A percentile compares a stretch with the other conserved stretches of the same genome.
These are phyloP conservation scores for Lottia scabra DNA, from an alignment of 2,888 invertebrate species.

Conservation along the genomic window DNA sequence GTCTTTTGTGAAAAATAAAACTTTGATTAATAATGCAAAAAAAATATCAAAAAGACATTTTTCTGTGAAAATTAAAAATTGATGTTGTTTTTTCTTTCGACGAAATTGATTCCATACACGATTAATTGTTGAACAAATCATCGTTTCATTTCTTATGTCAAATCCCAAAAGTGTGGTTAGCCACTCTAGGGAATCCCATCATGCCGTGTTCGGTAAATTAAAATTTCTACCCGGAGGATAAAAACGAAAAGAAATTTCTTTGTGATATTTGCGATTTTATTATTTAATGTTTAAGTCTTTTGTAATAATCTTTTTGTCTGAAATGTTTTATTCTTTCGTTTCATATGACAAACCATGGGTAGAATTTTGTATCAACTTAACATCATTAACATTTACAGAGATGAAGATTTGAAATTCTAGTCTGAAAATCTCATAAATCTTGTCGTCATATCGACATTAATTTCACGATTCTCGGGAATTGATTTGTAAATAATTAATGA, in stretches of 20 bases:
- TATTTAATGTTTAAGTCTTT: not conserved
- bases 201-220: not conserved
- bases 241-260: not conserved
- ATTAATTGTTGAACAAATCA: not conserved
- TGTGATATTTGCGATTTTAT: not conserved
- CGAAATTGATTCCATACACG: not conserved
- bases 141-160: not conserved
- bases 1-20: not conserved
- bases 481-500: no score
- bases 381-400: no score
- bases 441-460: no score
- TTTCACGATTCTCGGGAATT: no score
- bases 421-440: no score
- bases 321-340: no score
- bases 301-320: not conserved
- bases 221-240: not conserved
- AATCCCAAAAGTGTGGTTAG: not conserved
- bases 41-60: not conserved
- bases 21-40: not conserved
- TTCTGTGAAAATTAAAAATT: not conserved
- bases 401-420: no score
- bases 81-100: not conserved
- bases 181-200: not conserved
- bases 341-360: no score
- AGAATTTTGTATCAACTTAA: no score